Evolutionary conservation across 2,113 vertebrate species (phyloP).

Genomic region (Seriola aureovittata): DNA sequence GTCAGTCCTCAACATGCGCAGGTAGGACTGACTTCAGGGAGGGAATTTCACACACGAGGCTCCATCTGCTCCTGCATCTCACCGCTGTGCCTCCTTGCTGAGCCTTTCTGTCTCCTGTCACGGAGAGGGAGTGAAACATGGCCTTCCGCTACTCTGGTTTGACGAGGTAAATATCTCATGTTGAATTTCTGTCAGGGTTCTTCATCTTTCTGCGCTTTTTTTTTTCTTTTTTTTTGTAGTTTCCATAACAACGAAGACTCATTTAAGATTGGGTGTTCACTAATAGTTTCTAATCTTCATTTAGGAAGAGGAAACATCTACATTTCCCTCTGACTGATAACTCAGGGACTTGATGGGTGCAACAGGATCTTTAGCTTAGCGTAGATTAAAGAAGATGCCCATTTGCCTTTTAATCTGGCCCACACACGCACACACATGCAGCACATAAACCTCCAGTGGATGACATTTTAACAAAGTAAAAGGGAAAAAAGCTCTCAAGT

Average conservation of each 20-base stretch:
- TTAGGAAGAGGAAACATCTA: slow-evolving; percentile 1
- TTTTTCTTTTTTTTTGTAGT: neutral
- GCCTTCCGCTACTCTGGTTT: slow-evolving; percentile 50
- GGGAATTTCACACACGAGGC: slow-evolving; percentile 52
- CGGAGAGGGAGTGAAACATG: slow-evolving; percentile 69
- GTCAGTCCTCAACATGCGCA: slow-evolving; percentile 79
- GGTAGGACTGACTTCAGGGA: slow-evolving; percentile 73
- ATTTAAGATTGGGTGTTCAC: neutral
- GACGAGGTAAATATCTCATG: slow-evolving; percentile 70
- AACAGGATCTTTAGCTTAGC: slow-evolving; percentile 20
- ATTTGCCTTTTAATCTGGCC: slow-evolving; percentile 33
- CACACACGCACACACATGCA: slow-evolving; percentile 1
- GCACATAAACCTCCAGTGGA: neutral
- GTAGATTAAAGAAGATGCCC: slow-evolving; percentile 44
- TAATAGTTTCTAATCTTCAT: slow-evolving; percentile 8
- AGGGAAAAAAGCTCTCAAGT: slow-evolving; percentile 8
- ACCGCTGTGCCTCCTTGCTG: slow-evolving; percentile 12
- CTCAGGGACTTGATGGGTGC: neutral
- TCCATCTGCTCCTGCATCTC: slow-evolving; percentile 60
- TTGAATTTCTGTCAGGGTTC: neutral
- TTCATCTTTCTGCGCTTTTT: neutral
- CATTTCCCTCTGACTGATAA: slow-evolving; percentile 3
- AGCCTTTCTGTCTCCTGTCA: slow-evolving; percentile 35
- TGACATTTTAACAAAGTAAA: slow-evolving; percentile 9
- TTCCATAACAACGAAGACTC: neutral